Evolutionary conservation across 2,888 invertebrate species (phyloP).

Genomic region (Diarsia brunnea): DNA sequence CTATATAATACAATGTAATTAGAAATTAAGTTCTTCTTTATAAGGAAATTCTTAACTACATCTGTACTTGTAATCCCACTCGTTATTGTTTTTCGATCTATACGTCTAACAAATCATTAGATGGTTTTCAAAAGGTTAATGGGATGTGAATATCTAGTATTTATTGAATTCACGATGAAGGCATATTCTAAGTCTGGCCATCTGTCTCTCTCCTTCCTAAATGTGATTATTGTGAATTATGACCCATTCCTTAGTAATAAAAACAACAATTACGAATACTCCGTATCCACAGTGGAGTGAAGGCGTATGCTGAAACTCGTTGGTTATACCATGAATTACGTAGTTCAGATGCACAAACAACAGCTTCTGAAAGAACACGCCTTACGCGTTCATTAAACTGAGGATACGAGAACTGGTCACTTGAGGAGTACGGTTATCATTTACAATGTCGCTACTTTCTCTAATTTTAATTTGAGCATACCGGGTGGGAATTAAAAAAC

Average conservation of each 20-base stretch:
- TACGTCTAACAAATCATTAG: too few species aligned
- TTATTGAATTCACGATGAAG: not conserved
- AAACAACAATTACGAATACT: constrained; percentile 4
- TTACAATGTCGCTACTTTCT: too few species aligned
- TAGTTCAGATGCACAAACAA: not conserved
- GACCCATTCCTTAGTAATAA: not conserved
- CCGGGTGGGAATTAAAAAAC: not conserved
- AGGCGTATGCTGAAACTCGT: constrained; percentile 3
- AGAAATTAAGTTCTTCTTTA: too few species aligned
- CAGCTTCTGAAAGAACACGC: constrained; percentile 5
- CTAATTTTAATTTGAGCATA: too few species aligned
- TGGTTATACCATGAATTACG: not conserved
- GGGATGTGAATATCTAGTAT: not conserved
- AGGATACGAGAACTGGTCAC: not conserved
- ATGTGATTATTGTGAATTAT: not conserved
- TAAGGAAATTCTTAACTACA: too few species aligned
- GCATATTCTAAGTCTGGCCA: not conserved
- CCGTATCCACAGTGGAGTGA: not conserved
- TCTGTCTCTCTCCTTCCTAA: not conserved
- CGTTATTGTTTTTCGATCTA: too few species aligned
- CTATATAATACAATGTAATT: too few species aligned
- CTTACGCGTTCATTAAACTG: not conserved
- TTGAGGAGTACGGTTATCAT: not conserved
- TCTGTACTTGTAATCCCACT: too few species aligned
- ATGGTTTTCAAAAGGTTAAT: too few species aligned